phyloP scores from a whole-genome alignment of 2,797 vertebrate species.

The Lepilemur ruficaudatus region DNA sequence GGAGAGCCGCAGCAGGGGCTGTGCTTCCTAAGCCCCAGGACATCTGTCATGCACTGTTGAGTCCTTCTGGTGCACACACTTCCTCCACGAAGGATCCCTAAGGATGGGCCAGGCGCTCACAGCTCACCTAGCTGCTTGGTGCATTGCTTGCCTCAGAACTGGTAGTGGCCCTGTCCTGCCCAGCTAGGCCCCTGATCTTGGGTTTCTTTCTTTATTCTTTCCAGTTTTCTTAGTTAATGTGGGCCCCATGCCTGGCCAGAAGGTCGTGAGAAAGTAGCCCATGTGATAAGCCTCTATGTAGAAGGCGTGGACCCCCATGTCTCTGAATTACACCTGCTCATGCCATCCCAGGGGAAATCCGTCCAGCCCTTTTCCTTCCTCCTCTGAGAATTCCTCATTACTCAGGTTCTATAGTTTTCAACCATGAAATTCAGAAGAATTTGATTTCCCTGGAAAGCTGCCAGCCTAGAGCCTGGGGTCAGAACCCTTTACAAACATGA shows the following conservation, averaged over 20 bases:
- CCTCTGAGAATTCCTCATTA: neutral
- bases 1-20: fast-evolving
- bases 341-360: no score
- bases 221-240: neutral
- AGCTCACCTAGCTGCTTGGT: fast-evolving
- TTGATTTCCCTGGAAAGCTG: neutral
- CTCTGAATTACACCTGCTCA: neutral
- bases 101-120: fast-evolving
- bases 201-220: neutral
- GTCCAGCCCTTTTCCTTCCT: neutral
- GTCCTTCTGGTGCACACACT: no score
- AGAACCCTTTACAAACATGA: neutral
- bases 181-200: no score
- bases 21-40: neutral
- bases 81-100: fast-evolving
- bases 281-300: fast-evolving
- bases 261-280: neutral
- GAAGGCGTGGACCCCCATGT: fast-evolving
- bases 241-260: neutral
- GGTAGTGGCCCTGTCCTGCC: fast-evolving
- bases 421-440: neutral
- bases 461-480: neutral
- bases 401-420: neutral
- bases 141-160: neutral
- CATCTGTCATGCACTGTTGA: fast-evolving